Conservation (phyloP, 2,113 vertebrate species). For the Hirundichthys speculiger region DNA sequence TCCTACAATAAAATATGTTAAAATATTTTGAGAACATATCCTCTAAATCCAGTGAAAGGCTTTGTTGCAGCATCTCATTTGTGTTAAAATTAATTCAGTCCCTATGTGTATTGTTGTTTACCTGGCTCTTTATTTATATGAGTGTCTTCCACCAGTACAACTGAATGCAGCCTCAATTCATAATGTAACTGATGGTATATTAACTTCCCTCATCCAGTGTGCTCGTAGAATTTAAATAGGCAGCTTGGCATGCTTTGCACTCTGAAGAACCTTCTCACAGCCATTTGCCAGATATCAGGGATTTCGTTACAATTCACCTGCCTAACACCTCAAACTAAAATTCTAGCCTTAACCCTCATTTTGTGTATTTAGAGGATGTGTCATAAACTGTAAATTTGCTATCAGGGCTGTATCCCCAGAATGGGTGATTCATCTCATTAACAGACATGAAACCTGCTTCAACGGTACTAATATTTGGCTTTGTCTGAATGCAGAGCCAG, state of each 20-base stretch:
- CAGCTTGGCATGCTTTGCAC: constrained; percentile 79
- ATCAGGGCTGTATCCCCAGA: constrained; percentile 66
- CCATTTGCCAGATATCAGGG: constrained; percentile 84
- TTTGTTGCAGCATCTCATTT: constrained; percentile 39
- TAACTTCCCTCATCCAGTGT: constrained; percentile 55
- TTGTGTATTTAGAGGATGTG: constrained; percentile 63
- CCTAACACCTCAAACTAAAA: constrained; percentile 77
- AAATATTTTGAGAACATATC: constrained; percentile 41
- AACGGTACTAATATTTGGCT: constrained; percentile 55
- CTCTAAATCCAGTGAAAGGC: constrained; percentile 44
- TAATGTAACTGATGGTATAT: constrained; percentile 45
- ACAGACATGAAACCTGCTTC: constrained; percentile 53
- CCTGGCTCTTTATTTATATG: constrained; percentile 64
- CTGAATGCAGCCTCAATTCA: constrained; percentile 58
- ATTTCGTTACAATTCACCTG: constrained; percentile 78
- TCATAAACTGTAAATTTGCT: constrained; percentile 73
- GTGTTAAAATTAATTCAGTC: constrained; percentile 47
- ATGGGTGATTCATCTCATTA: constrained; percentile 61
- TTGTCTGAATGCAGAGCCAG: constrained; percentile 67
- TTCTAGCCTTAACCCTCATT: constrained; percentile 82
- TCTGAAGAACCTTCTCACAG: constrained; percentile 75
- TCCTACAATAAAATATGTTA: constrained; percentile 45
- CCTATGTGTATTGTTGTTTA: constrained; percentile 53
- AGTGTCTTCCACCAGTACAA: constrained; percentile 66
- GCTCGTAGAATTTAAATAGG: constrained; percentile 63